These are phyloP conservation scores for Acronicta alni DNA, from an alignment of 2,888 invertebrate species.

Conservation along the genomic window DNA sequence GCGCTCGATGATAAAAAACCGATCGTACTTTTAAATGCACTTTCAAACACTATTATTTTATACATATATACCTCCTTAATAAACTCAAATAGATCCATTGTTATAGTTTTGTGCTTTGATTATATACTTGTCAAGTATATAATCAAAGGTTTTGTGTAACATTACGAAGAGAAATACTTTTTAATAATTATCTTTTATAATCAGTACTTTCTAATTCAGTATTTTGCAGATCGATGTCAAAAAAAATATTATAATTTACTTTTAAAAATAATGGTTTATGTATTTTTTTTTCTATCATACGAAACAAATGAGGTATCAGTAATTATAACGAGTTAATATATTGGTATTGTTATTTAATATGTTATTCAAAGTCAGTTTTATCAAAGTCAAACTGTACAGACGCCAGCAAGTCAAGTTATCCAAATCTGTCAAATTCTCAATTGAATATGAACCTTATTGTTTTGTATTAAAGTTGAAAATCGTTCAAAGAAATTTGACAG, in stretches of 20 bases:
- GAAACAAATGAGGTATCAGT: not conserved
- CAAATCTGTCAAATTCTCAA: no score
- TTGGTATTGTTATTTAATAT: not conserved
- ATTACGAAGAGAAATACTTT: conserved; percentile 7
- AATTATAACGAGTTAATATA: not conserved
- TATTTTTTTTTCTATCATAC: not conserved
- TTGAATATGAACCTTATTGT: no score
- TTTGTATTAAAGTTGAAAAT: no score
- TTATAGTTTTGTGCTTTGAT: no score
- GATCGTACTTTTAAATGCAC: conserved; percentile 41
- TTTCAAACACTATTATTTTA: conserved; percentile 28
- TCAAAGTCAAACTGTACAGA: conserved; percentile 8
- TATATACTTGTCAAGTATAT: no score
- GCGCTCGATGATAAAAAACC: conserved; percentile 38
- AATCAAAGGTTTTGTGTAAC: no score
- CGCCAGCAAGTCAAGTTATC: no score
- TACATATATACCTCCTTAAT: conserved; percentile 5
- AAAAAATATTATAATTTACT: no score
- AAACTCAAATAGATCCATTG: not conserved
- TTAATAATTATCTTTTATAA: conserved; percentile 3
- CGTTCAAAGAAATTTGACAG: no score
- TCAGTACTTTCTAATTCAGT: conserved; percentile 4
- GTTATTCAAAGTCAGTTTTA: conserved; percentile 6
- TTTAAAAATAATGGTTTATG: not conserved
- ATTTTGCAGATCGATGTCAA: conserved; percentile 1